Percentiles rank a stretch among this genome's conserved stretches.
Conservation (phyloP, 2,888 invertebrate species). For the Meandrusa payeni region DNA sequence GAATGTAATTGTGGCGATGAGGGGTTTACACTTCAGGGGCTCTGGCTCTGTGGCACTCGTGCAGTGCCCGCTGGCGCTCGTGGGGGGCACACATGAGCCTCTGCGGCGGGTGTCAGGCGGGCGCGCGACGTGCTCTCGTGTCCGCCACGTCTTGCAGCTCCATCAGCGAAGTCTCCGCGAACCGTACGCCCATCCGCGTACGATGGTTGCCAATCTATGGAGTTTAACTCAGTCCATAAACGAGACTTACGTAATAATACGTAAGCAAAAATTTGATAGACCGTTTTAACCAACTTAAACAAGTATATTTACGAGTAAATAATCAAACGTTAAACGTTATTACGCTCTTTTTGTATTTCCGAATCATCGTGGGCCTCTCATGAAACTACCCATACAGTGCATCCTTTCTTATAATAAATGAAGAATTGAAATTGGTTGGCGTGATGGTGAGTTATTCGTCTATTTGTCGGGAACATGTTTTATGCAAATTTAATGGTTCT, state of each 20-base stretch:
- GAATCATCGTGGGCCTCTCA: too few relatives aligned
- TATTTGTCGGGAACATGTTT: too few relatives aligned
- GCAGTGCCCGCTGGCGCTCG: conserved; percentile 60
- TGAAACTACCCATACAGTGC: background rate
- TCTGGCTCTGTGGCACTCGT: conserved; percentile 42
- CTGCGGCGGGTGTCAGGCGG: conserved; percentile 67
- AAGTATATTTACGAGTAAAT: too few relatives aligned
- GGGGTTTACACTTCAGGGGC: background rate
- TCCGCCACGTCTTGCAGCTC: conserved; percentile 40
- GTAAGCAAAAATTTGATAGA: too few relatives aligned
- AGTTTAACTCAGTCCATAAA: background rate
- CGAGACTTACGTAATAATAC: too few relatives aligned
- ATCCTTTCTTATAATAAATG: background rate
- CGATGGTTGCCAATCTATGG: conserved; percentile 42
- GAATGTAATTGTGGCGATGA: too few relatives aligned
- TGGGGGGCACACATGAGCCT: conserved; percentile 59
- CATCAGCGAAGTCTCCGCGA: conserved; percentile 62
- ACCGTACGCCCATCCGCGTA: conserved; percentile 56
- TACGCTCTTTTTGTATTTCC: too few relatives aligned
- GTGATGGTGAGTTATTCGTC: too few relatives aligned
- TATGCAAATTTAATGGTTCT: too few relatives aligned
- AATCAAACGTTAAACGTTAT: too few relatives aligned
- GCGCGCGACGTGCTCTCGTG: conserved; percentile 42
- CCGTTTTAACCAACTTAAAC: too few relatives aligned
- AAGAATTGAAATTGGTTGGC: too few relatives aligned